A percentile compares a stretch with the other conserved stretches of the same genome.
Evolutionary conservation across 2,888 invertebrate species (phyloP).

Genomic region (Drosophila mulleri): DNA sequence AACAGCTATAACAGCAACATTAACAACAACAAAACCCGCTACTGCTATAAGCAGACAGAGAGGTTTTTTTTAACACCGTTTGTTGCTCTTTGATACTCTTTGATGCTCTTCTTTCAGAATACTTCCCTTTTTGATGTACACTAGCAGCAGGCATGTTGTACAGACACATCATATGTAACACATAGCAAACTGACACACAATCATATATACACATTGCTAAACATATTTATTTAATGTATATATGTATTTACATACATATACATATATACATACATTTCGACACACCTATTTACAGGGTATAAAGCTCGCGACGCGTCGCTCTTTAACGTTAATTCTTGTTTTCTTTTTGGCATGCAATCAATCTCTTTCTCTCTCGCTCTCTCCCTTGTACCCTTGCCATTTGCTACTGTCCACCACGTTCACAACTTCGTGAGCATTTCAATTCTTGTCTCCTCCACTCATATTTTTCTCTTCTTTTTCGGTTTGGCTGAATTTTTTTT

Average conservation of each 20-base stretch:
- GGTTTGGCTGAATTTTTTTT: constrained; percentile 11
- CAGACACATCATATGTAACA: neutral
- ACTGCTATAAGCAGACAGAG: constrained; percentile 29
- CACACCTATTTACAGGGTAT: neutral
- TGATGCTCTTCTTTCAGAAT: constrained; percentile 37
- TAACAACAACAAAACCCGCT: constrained; percentile 26
- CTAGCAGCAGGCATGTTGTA: neutral
- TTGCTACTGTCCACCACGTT: constrained; percentile 7
- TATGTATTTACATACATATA: neutral
- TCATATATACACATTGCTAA: neutral
- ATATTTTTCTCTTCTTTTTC: constrained; percentile 5
- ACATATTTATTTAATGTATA: neutral
- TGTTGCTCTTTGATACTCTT: constrained; percentile 40
- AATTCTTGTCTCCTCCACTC: constrained; percentile 37
- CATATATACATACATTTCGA: neutral
- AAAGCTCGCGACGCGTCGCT: neutral
- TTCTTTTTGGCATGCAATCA: constrained; percentile 65
- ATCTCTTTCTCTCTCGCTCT: constrained; percentile 54
- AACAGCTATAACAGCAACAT: constrained; percentile 24
- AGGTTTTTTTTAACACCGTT: constrained; percentile 29
- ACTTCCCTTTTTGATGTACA: neutral
- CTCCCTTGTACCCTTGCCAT: neutral
- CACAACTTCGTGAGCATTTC: constrained; percentile 49
- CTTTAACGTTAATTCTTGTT: neutral
- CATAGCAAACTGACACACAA: neutral